Base-by-base conservation (phyloP, 2,888 invertebrate species). In the Tiphia femorata region DNA sequence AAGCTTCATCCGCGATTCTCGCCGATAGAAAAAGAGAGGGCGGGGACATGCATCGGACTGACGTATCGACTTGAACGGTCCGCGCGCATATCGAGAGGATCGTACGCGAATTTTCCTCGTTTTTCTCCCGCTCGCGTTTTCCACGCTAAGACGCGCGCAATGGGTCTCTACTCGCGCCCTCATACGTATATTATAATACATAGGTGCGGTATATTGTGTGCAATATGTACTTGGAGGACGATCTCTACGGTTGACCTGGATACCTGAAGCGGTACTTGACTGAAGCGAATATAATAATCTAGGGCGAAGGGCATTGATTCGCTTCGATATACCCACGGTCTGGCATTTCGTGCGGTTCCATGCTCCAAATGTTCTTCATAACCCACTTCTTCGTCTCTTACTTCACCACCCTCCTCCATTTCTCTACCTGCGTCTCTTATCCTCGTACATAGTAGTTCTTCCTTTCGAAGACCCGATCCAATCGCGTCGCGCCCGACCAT, bases 221-320 rank as follows among this genome's bases (percentile, higher is more conserved):
- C 14, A n/a, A 33, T 37, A 44, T 38, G 35, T 56, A 55, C 40
- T 40, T 47, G 27, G 29, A 30, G 33, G 35, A 48, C 48, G 27
- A 38, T 41, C 55, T 33, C 51, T 42, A 51, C 62, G 33, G 70
- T 52, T 69, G 69, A 73, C 68, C 65, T 62, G 65, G 66, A 75
- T 73, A 71, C 73, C 70, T 65, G 59, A 49, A 67, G 65, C 70
- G 67, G 55, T 60, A 75, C 73, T 72, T 67, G 74, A 77, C 75
- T 69, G 66, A 62, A 66, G 62, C 70, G 70, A 76, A 77, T n/a
- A n/a, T n/a, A n/a, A n/a, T 78, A 73, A 78, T 77, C 72, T 67
- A 73, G 72, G 71, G 37, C 73, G 73, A 71, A 75, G 72, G 72
- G 69, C 72, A 70, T 73, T 70, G 68, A 73, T 75, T 75, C 71